phyloP scores from a whole-genome alignment of 2,888 invertebrate species.

The Notocelia uddmanniana region DNA sequence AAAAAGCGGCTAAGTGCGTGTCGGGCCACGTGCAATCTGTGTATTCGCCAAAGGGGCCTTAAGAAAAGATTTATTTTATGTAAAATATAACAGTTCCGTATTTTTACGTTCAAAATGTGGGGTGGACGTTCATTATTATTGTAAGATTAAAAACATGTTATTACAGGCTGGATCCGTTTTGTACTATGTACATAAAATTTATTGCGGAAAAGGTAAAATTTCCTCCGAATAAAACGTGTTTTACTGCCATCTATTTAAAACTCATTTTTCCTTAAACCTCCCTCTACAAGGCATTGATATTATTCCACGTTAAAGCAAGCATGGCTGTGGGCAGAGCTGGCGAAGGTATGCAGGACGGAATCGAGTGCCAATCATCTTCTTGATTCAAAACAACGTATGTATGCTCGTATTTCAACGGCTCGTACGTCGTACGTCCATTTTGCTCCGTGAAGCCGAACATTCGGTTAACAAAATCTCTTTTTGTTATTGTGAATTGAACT shows the following conservation, averaged over 20 bases:
- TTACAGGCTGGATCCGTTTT: constrained; percentile 16
- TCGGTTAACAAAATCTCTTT: background rate
- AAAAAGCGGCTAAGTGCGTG: no score
- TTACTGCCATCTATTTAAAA: background rate
- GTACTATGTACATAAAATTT: constrained; percentile 12
- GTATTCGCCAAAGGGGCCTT: no score
- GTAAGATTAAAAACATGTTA: constrained; percentile 24
- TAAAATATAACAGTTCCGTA: no score
- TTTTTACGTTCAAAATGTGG: background rate
- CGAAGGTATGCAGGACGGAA: constrained; percentile 14
- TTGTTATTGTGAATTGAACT: background rate
- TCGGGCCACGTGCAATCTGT: no score
- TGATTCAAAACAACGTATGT: background rate
- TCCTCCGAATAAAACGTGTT: background rate
- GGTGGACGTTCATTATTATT: constrained; percentile 21
- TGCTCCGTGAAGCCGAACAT: background rate
- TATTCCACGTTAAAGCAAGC: constrained; percentile 27
- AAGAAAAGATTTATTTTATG: no score
- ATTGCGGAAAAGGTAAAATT: background rate
- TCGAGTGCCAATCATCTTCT: background rate
- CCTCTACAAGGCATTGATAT: background rate
- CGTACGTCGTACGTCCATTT: background rate
- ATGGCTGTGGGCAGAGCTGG: background rate
- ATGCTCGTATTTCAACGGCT: background rate
- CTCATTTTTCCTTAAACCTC: background rate